Base-by-base conservation (phyloP, 2,888 invertebrate genomes). In the Chelonus formosanus region DNA sequence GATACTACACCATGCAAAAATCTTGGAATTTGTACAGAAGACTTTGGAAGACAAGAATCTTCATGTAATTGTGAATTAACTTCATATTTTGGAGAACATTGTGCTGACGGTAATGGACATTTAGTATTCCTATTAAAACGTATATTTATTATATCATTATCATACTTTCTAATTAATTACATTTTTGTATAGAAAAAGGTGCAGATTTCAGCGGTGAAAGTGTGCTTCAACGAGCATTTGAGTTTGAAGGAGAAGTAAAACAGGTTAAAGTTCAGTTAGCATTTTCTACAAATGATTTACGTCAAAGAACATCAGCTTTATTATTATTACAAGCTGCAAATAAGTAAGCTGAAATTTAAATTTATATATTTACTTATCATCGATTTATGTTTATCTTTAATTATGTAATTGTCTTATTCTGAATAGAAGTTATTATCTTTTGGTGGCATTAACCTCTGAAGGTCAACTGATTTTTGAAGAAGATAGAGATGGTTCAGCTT, bases 151-250 rank as follows among this genome's bases (percentile, higher is more conserved):
- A 20, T 20, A 56, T 35, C 48, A 44, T 34, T 35, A 0, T 5
- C 3, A 7, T 5, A 20, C 4, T 32, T 5, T 45, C 32, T 5
- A 5, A 5, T 10, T 2, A 45, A n/a, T 58, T n/a, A 44, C 0
- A 6, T 57, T 10, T 0, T 1, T 55, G 59, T 60, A 3, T 70
- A 84, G 95, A 96, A 81, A 94, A 94, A 80, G 96, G 94, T 0
- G 95, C 95, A 0, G 93, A 93, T 77, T 96, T 96, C 74, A 92
- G 92, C 73, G 95, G 95, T 0, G 93, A 94, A 78, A 94, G 95
- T 20, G 91, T 92, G 68, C 83, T 96, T 47, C 92, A 92, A 78
- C 87, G 94, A 56, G 92, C 92, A 76, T 94, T 93, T 80, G 87
- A 90, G 4, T 82, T 93, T 6, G 87, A 89, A 67, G 91, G 90